phyloP scores from a whole-genome alignment of 2,888 invertebrate genomes.

The Galerucella pusilla region DNA sequence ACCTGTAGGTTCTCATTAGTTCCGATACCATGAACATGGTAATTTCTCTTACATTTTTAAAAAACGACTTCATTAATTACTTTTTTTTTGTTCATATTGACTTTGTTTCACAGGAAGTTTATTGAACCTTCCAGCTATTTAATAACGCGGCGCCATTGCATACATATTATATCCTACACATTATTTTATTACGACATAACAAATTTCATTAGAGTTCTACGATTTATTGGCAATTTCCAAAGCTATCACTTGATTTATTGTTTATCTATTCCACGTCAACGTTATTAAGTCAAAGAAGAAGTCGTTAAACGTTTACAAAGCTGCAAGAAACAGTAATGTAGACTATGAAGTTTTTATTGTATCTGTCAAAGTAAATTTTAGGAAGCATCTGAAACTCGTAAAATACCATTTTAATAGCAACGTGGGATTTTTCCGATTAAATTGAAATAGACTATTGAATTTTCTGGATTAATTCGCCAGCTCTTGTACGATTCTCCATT shows the following conservation, averaged over 20 bases:
- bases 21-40: background rate
- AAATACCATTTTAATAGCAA: background rate
- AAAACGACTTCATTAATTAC: background rate
- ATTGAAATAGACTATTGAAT: background rate
- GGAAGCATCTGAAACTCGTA: background rate
- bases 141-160: conserved; percentile 9
- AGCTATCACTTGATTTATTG: conserved; percentile 37
- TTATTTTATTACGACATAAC: conserved; percentile 16
- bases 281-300: conserved; percentile 29
- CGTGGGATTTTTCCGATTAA: background rate
- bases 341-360: conserved; percentile 1
- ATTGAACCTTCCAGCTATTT: background rate
- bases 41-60: background rate
- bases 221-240: conserved; percentile 33
- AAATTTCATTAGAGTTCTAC: conserved; percentile 9
- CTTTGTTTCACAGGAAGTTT: background rate
- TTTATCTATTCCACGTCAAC: conserved; percentile 36
- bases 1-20: background rate
- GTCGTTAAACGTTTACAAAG: conserved; percentile 18
- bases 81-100: background rate
- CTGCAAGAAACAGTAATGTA: background rate
- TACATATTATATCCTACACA: background rate
- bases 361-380: conserved; percentile 1
- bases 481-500: too few relatives aligned
- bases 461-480: too few relatives aligned